Base-by-base conservation (phyloP, 2,113 vertebrate genomes). In the Leptodactylus fuscus region DNA sequence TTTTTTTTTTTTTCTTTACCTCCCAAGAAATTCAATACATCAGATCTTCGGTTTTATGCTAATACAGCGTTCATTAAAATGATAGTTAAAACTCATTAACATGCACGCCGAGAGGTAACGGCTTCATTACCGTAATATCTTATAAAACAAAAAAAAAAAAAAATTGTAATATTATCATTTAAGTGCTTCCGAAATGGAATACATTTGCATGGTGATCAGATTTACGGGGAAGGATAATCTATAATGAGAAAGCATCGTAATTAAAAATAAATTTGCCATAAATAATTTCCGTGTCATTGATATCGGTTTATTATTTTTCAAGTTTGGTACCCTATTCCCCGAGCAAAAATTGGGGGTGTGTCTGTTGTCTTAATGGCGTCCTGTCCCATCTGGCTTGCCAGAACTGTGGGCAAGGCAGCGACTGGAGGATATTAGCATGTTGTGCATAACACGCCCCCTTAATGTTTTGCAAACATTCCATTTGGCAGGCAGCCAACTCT, bases 1-100 rank as follows among this genome's bases (percentile, higher is more conserved):
- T 53, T 22, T 53, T 58, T 91, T 87, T 88, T 22, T 27, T 62
- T 6, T 16, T n/a, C n/a, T n/a, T n/a, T n/a, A 36, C 92, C 94
- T 89, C 88, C 87, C 84, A 41, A 88, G 89, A 94, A 95, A 95
- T 95, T 97, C 91, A 94, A 97, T 96, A 96, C 94, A 87, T 89
- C 90, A 95, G 96, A 97, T 96, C 94, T 94, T 91, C 92, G 89
- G 87, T 90, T 96, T 97, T 95, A 96, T 95, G 95, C 94, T 97
- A 96, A 97, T 97, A 92, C 93, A 92, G 93, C 95, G 94, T 94
- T 97, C 95, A 97, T 97, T 97, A 97, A 96, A 97, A 95, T 95
- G 94, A 97, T 96, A 95, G 94, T 96, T 97, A 97, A 96, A 97
- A 96, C 91, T 97, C 95, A 96, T 96, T 97, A 97, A 96, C 96